Percentiles rank a stretch among this genome's conserved stretches.
These are phyloP conservation scores for Aphyosemion australe DNA, from an alignment of 2,113 vertebrate genomes.

Conservation along the genomic window DNA sequence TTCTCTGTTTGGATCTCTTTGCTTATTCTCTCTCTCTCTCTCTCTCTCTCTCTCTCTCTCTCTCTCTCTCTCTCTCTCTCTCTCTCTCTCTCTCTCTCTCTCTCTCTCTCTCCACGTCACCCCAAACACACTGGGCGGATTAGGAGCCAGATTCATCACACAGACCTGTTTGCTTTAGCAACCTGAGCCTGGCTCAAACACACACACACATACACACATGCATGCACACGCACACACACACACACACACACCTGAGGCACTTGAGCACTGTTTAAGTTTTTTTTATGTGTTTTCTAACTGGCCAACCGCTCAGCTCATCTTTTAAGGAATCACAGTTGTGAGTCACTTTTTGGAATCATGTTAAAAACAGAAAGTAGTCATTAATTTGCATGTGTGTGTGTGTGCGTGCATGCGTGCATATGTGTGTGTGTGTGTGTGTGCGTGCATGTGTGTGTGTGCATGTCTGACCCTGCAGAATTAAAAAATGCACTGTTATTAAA, in stretches of 20 bases:
- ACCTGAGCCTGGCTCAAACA: slow-evolving; percentile 64
- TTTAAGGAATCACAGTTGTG: slow-evolving; percentile 50
- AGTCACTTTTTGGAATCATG: slow-evolving; percentile 59
- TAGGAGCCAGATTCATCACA: slow-evolving; percentile 79
- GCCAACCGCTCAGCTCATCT: slow-evolving; percentile 6
- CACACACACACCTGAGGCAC: slow-evolving; percentile 3
- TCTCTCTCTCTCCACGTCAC: slow-evolving; percentile 69
- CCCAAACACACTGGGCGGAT: slow-evolving; percentile 76
- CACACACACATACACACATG: background rate
- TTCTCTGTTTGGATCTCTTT: slow-evolving; percentile 75
- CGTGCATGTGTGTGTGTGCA: slow-evolving; percentile 36
- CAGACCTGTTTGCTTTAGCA: slow-evolving; percentile 81
- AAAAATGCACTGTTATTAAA: slow-evolving; percentile 85
- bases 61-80: slow-evolving; percentile 69
- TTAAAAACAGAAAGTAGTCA: slow-evolving; percentile 40
- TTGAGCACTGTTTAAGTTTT: slow-evolving; percentile 24
- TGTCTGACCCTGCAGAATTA: slow-evolving; percentile 75
- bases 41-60: slow-evolving; percentile 66
- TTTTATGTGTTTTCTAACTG: slow-evolving; percentile 41
- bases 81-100: slow-evolving; percentile 68
- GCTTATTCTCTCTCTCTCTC: slow-evolving; percentile 71
- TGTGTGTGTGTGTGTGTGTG: slow-evolving; percentile 31
- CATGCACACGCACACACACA: background rate
- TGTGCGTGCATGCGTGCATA: background rate
- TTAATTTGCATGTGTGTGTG: slow-evolving; percentile 34